Conservation (phyloP, 2,888 invertebrate species). For the Calameuta idolon region DNA sequence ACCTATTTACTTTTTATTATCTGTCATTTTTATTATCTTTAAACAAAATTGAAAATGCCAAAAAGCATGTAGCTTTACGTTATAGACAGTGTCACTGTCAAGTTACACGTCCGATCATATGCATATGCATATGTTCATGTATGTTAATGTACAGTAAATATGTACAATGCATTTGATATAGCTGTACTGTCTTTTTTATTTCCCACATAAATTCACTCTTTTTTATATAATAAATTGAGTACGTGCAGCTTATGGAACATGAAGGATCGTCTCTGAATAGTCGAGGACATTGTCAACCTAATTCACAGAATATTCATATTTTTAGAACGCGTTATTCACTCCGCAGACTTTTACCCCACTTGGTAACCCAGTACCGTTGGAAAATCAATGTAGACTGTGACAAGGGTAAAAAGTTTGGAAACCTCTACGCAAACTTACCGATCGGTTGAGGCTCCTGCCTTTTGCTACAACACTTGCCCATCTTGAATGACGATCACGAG, state of each 20-base stretch:
- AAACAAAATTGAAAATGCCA: background rate
- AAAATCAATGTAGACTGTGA: slow-evolving; percentile 10
- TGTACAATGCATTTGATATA: background rate
- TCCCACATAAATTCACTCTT: background rate
- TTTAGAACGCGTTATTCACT: background rate
- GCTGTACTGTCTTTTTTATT: background rate
- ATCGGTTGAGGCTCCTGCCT: slow-evolving; percentile 80
- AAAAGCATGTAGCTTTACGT: background rate
- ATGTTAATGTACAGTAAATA: background rate
- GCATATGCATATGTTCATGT: background rate
- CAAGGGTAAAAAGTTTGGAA: slow-evolving; percentile 15
- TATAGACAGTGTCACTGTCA: background rate
- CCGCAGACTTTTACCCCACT: background rate
- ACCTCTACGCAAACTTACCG: slow-evolving; percentile 65
- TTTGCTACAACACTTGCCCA: slow-evolving; percentile 92
- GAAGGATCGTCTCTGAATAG: background rate
- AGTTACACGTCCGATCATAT: background rate
- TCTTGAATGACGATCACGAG: slow-evolving; percentile 57
- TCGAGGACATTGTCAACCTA: background rate
- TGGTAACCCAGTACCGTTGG: background rate
- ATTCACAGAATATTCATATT: background rate
- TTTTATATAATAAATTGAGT: background rate
- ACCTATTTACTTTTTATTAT: background rate
- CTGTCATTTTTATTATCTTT: no score
- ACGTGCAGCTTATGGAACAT: background rate